A percentile compares a stretch with the other conserved stretches of the same genome.
These are phyloP conservation scores for Mayetiola destructor DNA, from an alignment of 2,888 invertebrate species.

Conservation along the genomic window DNA sequence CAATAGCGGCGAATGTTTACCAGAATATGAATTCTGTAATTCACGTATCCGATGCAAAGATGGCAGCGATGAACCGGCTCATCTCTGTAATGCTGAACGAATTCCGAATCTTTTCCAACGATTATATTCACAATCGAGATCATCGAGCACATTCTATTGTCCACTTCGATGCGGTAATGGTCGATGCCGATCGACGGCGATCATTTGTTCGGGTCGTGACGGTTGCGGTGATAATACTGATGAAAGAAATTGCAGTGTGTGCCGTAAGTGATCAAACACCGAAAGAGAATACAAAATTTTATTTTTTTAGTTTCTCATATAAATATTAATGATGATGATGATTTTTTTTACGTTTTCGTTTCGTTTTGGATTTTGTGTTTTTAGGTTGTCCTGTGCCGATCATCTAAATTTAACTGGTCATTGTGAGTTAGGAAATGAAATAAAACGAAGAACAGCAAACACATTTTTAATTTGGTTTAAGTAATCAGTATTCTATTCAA, in stretches of 20 bases:
- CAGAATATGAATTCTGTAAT: slow-evolving; percentile 85
- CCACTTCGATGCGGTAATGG: slow-evolving; percentile 78
- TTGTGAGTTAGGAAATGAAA: no score
- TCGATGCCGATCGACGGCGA: slow-evolving; percentile 74
- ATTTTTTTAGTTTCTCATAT: not conserved
- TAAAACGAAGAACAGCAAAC: not conserved
- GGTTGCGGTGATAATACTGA: slow-evolving; percentile 86
- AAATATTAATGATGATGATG: not conserved
- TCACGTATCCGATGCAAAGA: slow-evolving; percentile 74
- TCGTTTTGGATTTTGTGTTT: not conserved
- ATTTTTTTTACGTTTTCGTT: no score
- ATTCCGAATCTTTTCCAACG: slow-evolving; percentile 32
- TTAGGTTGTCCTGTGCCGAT: slow-evolving; percentile 12
- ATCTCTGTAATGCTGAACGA: slow-evolving; percentile 46
- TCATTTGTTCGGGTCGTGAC: slow-evolving; percentile 77
- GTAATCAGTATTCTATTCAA: not conserved
- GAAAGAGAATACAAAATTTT: no score
- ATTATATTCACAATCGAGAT: slow-evolving; percentile 23
- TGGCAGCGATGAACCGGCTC: slow-evolving; percentile 78
- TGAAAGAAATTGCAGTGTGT: slow-evolving; percentile 69
- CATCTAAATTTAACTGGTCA: not conserved
- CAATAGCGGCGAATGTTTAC: slow-evolving; percentile 71
- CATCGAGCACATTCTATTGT: slow-evolving; percentile 37
- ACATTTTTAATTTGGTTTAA: not conserved
- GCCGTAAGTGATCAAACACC: slow-evolving; percentile 61